Evolutionary conservation across 2,888 invertebrate genomes (phyloP).

Genomic region (Drosophila picticornis): DNA sequence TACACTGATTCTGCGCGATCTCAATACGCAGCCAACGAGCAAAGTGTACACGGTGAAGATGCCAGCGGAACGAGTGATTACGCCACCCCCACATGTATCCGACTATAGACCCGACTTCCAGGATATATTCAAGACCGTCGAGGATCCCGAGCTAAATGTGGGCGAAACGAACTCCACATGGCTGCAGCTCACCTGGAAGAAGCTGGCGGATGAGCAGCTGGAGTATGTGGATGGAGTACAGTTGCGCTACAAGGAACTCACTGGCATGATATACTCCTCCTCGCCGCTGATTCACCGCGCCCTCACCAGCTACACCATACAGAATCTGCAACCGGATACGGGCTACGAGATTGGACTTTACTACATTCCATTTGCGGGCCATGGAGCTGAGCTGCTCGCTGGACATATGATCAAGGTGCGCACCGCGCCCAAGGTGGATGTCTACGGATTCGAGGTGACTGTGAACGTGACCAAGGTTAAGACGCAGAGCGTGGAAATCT

Average conservation of each 20-base stretch:
- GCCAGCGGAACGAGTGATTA: constrained; percentile 86
- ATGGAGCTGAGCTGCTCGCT: constrained; percentile 91
- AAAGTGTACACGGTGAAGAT: constrained; percentile 91
- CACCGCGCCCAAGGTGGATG: constrained; percentile 90
- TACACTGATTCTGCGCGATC: constrained; percentile 90
- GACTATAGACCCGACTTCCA: constrained; percentile 85
- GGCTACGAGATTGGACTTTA: constrained; percentile 93
- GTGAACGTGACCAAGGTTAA: constrained; percentile 92
- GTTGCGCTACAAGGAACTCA: constrained; percentile 92
- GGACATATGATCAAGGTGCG: constrained; percentile 89
- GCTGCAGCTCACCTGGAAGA: constrained; percentile 92
- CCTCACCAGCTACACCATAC: constrained; percentile 91
- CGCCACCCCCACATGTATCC: constrained; percentile 85
- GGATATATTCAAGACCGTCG: constrained; percentile 86
- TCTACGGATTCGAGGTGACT: constrained; percentile 92
- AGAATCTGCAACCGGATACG: constrained; percentile 91
- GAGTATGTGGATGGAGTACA: constrained; percentile 95
- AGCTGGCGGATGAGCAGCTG: constrained; percentile 92
- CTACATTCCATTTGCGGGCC: constrained; percentile 93
- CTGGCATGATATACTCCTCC: constrained; percentile 93
- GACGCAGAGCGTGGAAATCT: constrained; percentile 91
- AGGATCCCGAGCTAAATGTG: constrained; percentile 91
- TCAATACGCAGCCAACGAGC: constrained; percentile 92
- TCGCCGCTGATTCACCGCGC: constrained; percentile 94
- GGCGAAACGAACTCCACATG: constrained; percentile 92